Conservation (phyloP, 1,140 invertebrate species). For the Rhopalosiphum maidis region DNA sequence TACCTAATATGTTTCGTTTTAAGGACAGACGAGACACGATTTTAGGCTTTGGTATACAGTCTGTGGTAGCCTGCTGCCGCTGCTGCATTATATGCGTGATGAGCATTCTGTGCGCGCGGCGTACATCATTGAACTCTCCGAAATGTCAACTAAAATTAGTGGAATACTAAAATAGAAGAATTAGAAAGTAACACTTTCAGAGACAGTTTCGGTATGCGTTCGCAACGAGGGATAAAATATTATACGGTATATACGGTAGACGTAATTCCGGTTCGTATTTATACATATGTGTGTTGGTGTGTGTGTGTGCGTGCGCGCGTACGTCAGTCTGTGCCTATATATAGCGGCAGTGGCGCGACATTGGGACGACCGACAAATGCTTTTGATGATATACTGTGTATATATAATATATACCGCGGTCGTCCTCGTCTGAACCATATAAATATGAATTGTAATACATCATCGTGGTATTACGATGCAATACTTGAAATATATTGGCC, state of each 20-base stretch:
- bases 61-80: not conserved
- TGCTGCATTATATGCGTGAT: not conserved
- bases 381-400: not conserved
- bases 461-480: too few species aligned
- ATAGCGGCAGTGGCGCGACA: not conserved
- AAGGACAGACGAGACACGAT: not conserved
- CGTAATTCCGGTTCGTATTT: constrained; percentile 14
- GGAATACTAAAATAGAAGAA: constrained; percentile 25
- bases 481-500: too few species aligned
- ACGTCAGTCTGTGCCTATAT: not conserved
- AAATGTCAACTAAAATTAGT: constrained; percentile 47
- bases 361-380: not conserved
- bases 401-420: not conserved
- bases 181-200: not conserved
- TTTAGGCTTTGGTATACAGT: not conserved
- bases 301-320: not conserved
- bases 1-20: not conserved
- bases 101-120: not conserved
- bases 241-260: not conserved
- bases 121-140: not conserved
- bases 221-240: not conserved
- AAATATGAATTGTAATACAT: too few species aligned
- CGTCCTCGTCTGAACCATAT: not conserved
- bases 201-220: not conserved
- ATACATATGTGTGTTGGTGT: not conserved